phyloP scores from a whole-genome alignment of 2,888 invertebrate genomes.

The Laspeyria flexula region DNA sequence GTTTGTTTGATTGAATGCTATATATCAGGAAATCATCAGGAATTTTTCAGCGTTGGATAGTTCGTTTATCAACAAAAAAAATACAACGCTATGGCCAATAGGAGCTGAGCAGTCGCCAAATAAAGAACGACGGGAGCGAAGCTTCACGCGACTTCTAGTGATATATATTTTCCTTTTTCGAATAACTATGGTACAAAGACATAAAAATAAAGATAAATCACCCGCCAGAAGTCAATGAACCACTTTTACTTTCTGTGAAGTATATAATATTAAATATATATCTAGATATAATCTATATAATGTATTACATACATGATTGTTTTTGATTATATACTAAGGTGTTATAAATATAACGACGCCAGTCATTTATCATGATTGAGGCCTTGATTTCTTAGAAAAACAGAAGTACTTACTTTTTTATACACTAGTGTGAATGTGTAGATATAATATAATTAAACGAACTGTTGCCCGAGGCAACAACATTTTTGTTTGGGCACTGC shows the following conservation, averaged over 20 bases:
- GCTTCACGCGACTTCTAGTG: no score
- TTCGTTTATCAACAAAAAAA: no score
- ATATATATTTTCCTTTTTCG: no score
- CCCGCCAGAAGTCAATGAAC: conserved; percentile 40
- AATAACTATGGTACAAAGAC: neutral
- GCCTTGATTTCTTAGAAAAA: neutral
- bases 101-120: no score
- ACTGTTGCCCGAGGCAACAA: no score
- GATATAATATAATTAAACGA: no score
- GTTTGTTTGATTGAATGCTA: no score
- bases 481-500: no score
- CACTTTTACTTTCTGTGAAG: conserved; percentile 51
- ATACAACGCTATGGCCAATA: no score
- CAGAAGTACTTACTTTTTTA: neutral
- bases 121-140: no score
- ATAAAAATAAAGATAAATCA: conserved; percentile 30
- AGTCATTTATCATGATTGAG: neutral
- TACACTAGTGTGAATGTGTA: neutral
- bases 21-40: no score
- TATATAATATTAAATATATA: conserved; percentile 4
- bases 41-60: no score
- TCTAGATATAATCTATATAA: conserved; percentile 16
- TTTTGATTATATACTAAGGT: conserved; percentile 12
- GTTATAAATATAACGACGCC: conserved; percentile 8
- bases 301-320: conserved; percentile 9